Conservation (phyloP, 1,140 invertebrate species). For the Cryptotermes secundus region DNA sequence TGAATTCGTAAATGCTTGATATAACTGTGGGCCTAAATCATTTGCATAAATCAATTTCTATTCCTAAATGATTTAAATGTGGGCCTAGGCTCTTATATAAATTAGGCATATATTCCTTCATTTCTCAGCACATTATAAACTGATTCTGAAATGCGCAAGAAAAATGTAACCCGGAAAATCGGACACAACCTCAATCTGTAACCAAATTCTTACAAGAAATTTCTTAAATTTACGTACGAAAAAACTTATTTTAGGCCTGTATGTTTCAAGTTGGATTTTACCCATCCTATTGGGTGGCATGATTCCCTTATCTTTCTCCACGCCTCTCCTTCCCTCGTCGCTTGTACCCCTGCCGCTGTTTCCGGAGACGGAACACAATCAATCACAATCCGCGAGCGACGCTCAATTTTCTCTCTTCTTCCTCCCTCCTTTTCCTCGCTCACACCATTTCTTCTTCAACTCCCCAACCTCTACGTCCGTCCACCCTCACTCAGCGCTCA, state of each 20-base stretch:
- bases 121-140: too few species aligned
- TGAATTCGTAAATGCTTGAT: too few species aligned
- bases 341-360: conserved; percentile 6
- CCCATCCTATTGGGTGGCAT: background rate
- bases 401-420: conserved; percentile 19
- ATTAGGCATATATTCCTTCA: too few species aligned
- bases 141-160: too few species aligned
- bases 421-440: conserved; percentile 13
- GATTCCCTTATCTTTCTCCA: background rate
- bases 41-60: too few species aligned
- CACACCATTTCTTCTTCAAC: conserved; percentile 25
- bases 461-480: conserved; percentile 20
- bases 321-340: background rate
- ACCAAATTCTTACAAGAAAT: background rate
- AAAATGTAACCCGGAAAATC: too few species aligned
- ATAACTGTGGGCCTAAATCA: too few species aligned
- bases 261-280: background rate
- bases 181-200: too few species aligned
- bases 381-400: conserved; percentile 3
- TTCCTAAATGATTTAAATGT: too few species aligned
- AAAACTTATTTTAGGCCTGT: too few species aligned
- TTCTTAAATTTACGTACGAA: background rate
- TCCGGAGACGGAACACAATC: conserved; percentile 17
- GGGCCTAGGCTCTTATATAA: too few species aligned
- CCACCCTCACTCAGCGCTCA: conserved; percentile 4